A percentile compares a stretch with the other conserved stretches of the same genome.
Conservation (phyloP, 2,888 invertebrate species). For the Dynastes maya region DNA sequence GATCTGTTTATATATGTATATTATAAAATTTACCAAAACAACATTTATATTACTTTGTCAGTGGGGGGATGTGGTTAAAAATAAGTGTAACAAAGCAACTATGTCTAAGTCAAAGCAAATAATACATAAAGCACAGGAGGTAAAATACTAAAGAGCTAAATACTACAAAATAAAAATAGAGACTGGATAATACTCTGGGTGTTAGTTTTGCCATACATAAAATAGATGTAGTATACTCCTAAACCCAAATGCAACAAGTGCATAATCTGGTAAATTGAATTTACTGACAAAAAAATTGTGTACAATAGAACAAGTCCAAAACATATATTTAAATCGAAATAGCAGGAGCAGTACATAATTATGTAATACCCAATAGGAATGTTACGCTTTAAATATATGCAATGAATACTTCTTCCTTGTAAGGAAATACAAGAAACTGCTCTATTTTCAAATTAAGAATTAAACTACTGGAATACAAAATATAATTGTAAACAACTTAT, state of each 20-base stretch:
- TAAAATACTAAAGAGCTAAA: constrained; percentile 61
- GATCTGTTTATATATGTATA: background rate
- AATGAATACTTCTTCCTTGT: background rate
- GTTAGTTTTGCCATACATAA: constrained; percentile 68
- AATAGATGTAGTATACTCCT: constrained; percentile 59
- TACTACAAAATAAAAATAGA: constrained; percentile 65
- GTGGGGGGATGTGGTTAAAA: constrained; percentile 59
- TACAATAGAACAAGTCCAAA: constrained; percentile 54
- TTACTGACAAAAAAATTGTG: constrained; percentile 8
- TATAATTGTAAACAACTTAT: too few species aligned
- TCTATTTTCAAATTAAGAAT: constrained; percentile 9
- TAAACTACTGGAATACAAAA: background rate
- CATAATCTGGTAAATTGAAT: constrained; percentile 48
- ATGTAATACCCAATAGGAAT: constrained; percentile 39
- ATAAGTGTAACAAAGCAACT: constrained; percentile 52
- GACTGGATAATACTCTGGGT: constrained; percentile 68
- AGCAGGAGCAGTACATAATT: constrained; percentile 44
- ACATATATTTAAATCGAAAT: constrained; percentile 48
- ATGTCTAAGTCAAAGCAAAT: constrained; percentile 54
- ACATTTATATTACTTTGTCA: constrained; percentile 49
- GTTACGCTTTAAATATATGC: constrained; percentile 2
- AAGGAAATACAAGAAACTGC: background rate
- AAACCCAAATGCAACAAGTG: constrained; percentile 53
- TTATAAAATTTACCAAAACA: background rate
- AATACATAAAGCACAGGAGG: constrained; percentile 62